A percentile compares a stretch with the other conserved stretches of the same genome.
phyloP scores from a whole-genome alignment of 2,113 vertebrate species.

The Mystacornis crossleyi region DNA sequence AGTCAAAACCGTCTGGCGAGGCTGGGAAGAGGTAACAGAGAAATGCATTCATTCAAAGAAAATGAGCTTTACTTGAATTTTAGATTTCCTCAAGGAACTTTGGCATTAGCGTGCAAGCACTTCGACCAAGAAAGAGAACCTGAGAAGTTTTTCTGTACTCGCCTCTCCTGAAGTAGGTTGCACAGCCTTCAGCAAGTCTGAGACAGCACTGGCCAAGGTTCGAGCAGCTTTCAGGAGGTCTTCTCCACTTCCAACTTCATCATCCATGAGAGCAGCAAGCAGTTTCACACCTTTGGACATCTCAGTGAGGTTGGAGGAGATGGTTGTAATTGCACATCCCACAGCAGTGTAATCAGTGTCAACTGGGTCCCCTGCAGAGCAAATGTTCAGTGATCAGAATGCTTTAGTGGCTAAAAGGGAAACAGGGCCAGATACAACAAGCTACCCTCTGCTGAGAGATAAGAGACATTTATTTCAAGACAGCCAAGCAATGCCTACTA shows the following conservation, averaged over 20 bases:
- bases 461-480: neutral
- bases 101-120: neutral
- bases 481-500: neutral
- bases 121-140: neutral
- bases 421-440: neutral
- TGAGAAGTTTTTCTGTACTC: neutral
- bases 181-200: conserved; percentile 93
- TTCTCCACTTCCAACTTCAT: conserved; percentile 94
- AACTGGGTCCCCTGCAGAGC: conserved; percentile 87
- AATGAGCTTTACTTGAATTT: neutral
- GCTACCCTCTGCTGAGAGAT: neutral
- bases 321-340: conserved; percentile 98
- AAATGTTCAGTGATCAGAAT: neutral
- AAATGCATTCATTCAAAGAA: neutral
- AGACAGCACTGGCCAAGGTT: conserved; percentile 91
- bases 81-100: neutral
- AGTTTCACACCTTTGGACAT: conserved; percentile 98
- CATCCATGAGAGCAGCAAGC: conserved; percentile 94
- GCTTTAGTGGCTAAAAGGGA: neutral
- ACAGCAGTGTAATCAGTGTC: conserved; percentile 98
- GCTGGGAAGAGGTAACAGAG: conserved; percentile 70
- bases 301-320: conserved; percentile 98
- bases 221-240: conserved; percentile 93
- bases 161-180: conserved; percentile 95
- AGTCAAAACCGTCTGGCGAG: conserved; percentile 95